Conservation (phyloP, 2,797 vertebrate genomes). For the Bucorvus abyssinicus region DNA sequence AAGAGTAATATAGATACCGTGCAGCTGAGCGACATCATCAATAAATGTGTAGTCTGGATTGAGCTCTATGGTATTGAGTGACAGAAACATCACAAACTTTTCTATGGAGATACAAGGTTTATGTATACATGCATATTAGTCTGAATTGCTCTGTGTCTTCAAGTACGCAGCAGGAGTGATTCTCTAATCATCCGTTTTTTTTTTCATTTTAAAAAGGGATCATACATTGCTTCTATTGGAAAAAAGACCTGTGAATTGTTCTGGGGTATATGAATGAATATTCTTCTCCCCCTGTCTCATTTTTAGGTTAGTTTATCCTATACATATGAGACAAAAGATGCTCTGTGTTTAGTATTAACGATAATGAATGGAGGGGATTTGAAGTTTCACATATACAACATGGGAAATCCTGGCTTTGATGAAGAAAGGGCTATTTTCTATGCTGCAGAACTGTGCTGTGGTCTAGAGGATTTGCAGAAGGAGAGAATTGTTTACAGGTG, state of each 20-base stretch:
- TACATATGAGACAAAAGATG: slow-evolving; percentile 89
- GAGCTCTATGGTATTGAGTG: not conserved
- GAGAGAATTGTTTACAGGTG: slow-evolving; percentile 94
- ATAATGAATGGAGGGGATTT: slow-evolving; percentile 94
- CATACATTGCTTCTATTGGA: not conserved
- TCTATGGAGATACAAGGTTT: not conserved
- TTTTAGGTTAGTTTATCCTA: slow-evolving; percentile 90
- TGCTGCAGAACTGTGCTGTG: slow-evolving; percentile 92
- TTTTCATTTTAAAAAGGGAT: not conserved
- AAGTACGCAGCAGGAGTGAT: not conserved
- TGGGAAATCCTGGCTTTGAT: slow-evolving; percentile 91
- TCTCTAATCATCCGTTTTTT: not conserved
- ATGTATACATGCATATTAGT: not conserved
- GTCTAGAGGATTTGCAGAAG: slow-evolving; percentile 88
- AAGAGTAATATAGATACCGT: not conserved
- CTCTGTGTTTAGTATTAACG: slow-evolving; percentile 91
- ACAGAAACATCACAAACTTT: not conserved
- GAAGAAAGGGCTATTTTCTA: slow-evolving; percentile 92
- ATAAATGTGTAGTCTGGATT: not conserved
- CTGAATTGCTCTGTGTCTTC: not conserved
- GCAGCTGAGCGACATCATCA: not conserved
- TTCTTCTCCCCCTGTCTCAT: not conserved
- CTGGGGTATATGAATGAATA: not conserved
- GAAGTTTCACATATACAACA: slow-evolving; percentile 94
- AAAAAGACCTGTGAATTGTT: not conserved